Evolutionary conservation across 2,888 invertebrate species (phyloP), one percentile per base, ranked within the genome.

Genomic region (Ophion ellenae): DNA sequence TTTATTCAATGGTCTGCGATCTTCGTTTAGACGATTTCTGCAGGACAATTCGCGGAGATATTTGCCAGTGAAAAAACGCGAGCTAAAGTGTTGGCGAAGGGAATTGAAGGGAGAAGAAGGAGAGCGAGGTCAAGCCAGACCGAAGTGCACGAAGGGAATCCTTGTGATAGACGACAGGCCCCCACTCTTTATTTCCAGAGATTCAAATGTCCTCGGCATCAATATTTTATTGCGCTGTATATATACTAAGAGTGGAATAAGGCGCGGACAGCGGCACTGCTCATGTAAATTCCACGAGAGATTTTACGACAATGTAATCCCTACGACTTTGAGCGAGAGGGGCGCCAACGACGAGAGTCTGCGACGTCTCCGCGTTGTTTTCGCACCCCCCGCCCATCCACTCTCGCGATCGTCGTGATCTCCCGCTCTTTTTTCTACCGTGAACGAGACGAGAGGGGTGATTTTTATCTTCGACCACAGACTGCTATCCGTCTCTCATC

Each of bases 251-350:
- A 73, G 53, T 70, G 47, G 81, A 86, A 81, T 78, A 83, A 78
- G 66, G 89, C 91, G 88, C 75, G 81, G 81, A 81, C 76, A 76
- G 87, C 71, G 28, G 80, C 90, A 91, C 88, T 91, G 90, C 90
- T 90, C 91, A 92, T 93, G 93, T 91, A 92, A 93, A 93, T 93
- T 93, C 88, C 82, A 84, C 80, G 88, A 89, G 90, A 92, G 91
- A 92, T 92, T 92, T 92, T 91, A 92, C 89, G 92, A 93, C 92
- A 92, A 92, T 93, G 93, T 94, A 93, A 93, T 93, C 92, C 92
- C 89, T 91, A 88, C 86, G 87, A 86, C 85, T 84, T 79, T 45
- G 84, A 70, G 75, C 70, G 53, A 86, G 67, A 64, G 64, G 17
- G 75, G 59, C 70, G 64, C 67, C 73, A 20, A 81, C 40, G 67